A percentile compares a stretch with the other conserved stretches of the same genome.
phyloP scores from a whole-genome alignment of 1,140 invertebrate genomes.

The Drosophila tsacasi region DNA sequence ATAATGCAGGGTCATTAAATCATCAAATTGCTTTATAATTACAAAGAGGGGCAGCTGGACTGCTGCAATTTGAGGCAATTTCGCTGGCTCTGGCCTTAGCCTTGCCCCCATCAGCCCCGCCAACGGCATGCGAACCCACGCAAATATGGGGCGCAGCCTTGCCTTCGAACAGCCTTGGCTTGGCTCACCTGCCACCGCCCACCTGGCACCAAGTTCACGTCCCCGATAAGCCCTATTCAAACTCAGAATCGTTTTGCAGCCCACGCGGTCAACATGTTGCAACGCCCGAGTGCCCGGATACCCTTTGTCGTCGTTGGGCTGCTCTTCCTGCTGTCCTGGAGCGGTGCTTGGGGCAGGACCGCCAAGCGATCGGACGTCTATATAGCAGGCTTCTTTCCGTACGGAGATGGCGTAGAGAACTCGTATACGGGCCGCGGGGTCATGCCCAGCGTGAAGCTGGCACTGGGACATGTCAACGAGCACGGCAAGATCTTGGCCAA shows the following conservation, averaged over 20 bases:
- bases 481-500: slow-evolving; percentile 93
- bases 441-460: slow-evolving; percentile 96
- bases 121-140: slow-evolving; percentile 32
- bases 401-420: slow-evolving; percentile 91
- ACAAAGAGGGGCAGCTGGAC: slow-evolving; percentile 5
- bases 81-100: slow-evolving; percentile 41
- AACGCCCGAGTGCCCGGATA: slow-evolving; percentile 16
- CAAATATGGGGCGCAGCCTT: slow-evolving; percentile 28
- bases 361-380: slow-evolving; percentile 89
- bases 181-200: slow-evolving; percentile 5
- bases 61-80: slow-evolving; percentile 40
- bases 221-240: slow-evolving; percentile 26
- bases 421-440: slow-evolving; percentile 93
- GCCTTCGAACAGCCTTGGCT: slow-evolving; percentile 20
- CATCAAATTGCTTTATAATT: slow-evolving; percentile 40
- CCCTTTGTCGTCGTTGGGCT: slow-evolving; percentile 8
- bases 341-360: slow-evolving; percentile 43
- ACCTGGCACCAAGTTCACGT: slow-evolving; percentile 41
- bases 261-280: slow-evolving; percentile 51
- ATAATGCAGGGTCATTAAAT: slow-evolving; percentile 28
- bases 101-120: slow-evolving; percentile 19
- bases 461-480: slow-evolving; percentile 96
- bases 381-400: slow-evolving; percentile 96
- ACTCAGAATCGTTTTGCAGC: slow-evolving; percentile 47
- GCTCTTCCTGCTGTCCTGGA: slow-evolving; percentile 35